Evolutionary conservation across 1,140 invertebrate species (phyloP).

Genomic region (Apis laboriosa): DNA sequence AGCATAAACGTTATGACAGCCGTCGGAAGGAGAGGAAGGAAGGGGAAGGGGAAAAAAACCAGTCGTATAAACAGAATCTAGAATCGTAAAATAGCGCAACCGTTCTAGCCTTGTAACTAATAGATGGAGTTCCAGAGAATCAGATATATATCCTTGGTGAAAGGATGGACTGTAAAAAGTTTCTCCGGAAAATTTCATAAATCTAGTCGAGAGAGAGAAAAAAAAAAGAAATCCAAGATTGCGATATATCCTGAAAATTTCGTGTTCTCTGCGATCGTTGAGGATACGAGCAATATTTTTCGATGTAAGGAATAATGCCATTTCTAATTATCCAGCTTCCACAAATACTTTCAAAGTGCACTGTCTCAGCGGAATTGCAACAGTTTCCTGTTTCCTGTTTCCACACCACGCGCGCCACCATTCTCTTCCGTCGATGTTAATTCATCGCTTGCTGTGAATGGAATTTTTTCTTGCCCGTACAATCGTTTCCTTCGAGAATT

Average conservation of each 20-base stretch:
- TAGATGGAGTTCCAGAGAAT: too few species aligned
- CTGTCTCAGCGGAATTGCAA: constrained; percentile 2
- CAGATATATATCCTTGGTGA: too few species aligned
- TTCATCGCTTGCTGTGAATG: not conserved
- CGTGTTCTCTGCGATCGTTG: not conserved
- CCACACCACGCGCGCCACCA: not conserved
- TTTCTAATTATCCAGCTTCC: not conserved
- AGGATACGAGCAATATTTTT: not conserved
- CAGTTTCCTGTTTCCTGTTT: constrained; percentile 20
- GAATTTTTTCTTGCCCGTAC: not conserved
- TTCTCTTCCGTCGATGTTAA: constrained; percentile 16
- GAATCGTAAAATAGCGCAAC: too few species aligned
- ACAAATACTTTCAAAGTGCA: not conserved
- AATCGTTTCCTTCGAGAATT: constrained; percentile 1
- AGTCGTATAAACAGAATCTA: too few species aligned
- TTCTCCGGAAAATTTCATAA: not conserved
- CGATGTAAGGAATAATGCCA: not conserved
- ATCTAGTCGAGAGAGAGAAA: not conserved
- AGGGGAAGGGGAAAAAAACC: too few species aligned
- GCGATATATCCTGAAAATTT: not conserved
- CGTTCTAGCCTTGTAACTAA: too few species aligned
- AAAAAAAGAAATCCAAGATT: not conserved
- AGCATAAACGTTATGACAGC: too few species aligned
- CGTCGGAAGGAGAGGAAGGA: too few species aligned
- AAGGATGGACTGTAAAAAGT: too few species aligned